Percentiles rank a stretch among this genome's conserved stretches.
phyloP scores from a whole-genome alignment of 2,797 vertebrate species.

The Oreortyx pictus region DNA sequence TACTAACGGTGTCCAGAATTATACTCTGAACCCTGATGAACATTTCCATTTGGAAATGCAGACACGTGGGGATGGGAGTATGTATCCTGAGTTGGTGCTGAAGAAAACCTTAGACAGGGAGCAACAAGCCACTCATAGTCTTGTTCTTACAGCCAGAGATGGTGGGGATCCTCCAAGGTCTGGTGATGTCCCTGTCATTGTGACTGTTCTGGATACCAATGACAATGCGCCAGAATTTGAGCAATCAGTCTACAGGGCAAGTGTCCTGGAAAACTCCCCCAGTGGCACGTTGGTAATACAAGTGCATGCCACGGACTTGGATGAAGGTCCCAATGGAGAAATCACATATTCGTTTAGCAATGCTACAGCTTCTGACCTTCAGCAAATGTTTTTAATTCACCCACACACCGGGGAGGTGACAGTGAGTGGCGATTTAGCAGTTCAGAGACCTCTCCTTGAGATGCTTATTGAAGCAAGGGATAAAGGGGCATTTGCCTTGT shows the following conservation, averaged over 20 bases:
- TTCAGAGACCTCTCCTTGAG: constrained; percentile 75
- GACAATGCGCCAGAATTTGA: constrained; percentile 82
- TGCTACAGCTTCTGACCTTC: constrained; percentile 70
- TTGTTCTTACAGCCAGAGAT: constrained; percentile 80
- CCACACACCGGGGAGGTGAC: constrained; percentile 80
- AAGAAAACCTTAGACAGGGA: constrained; percentile 84
- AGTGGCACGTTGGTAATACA: constrained; percentile 76
- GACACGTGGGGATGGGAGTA: constrained; percentile 70
- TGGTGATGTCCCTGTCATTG: constrained; percentile 63
- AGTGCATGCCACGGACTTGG: constrained; percentile 80
- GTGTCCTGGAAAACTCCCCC: constrained; percentile 79
- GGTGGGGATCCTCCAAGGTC: constrained; percentile 76
- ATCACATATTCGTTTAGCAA: constrained; percentile 81
- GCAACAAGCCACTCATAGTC: constrained; percentile 71
- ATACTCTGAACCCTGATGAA: constrained; percentile 75
- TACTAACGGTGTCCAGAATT: constrained; percentile 76
- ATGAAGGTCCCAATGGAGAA: constrained; percentile 82
- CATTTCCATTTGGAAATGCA: constrained; percentile 78
- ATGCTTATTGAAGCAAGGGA: constrained; percentile 81
- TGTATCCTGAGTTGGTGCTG: constrained; percentile 81
- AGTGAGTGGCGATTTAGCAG: constrained; percentile 71
- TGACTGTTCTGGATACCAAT: constrained; percentile 82
- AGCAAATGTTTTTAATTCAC: constrained; percentile 79
- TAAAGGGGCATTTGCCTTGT: constrained; percentile 75
- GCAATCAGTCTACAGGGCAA: constrained; percentile 77